Base-by-base conservation (phyloP, 2,113 vertebrate genomes). In the Corythornis cristatus region DNA sequence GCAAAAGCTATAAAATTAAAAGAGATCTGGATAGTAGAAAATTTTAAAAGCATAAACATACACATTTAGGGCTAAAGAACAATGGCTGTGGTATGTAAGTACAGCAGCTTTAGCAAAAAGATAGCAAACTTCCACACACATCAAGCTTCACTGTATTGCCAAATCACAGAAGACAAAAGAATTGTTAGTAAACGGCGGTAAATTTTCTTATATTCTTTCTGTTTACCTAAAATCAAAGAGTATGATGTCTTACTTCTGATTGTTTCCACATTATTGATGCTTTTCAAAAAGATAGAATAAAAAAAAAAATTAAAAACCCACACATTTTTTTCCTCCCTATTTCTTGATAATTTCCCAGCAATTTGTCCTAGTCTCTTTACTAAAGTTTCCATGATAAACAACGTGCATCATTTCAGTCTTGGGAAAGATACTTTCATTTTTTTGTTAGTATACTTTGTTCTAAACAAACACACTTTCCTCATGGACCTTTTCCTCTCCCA, bases 391-490 rank as follows among this genome's bases (percentile, higher is more conserved):
- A 18, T 56, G 50, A 79, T 11, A 90, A 94, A 70, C 3, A 70
- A 46, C 2, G 1, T 51, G 4, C 21, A 51, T 61, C 8, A 46
- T 51, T 79, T 83, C 11, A 51, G 8, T 19, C 33, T 31, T 78
- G 26, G 15, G 53, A 80, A 89, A 50, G 3, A 10, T 48, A 8
- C 15, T 85, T 88, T 86, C 2, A 40, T 85, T 66, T 50, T 65
- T 71, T 83, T 45, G 9, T 50, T 71, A 29, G 4, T 82, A 11
- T 65, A 31, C 5, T 79, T 84, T 74, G 28, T 88, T 94, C 76
- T 20, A 95, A 89, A 51, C 79, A 83, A 93, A 95, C 68, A 2
- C 13, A 50, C 14, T 70, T 72, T 91, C 75, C 96, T 84, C 80
- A 70, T 19, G 12, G 48, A 76, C 19, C 12, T 71, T 95, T 88